These are phyloP conservation scores for Chloebia gouldiae DNA, from an alignment of 2,113 vertebrate species.

Conservation along the genomic window DNA sequence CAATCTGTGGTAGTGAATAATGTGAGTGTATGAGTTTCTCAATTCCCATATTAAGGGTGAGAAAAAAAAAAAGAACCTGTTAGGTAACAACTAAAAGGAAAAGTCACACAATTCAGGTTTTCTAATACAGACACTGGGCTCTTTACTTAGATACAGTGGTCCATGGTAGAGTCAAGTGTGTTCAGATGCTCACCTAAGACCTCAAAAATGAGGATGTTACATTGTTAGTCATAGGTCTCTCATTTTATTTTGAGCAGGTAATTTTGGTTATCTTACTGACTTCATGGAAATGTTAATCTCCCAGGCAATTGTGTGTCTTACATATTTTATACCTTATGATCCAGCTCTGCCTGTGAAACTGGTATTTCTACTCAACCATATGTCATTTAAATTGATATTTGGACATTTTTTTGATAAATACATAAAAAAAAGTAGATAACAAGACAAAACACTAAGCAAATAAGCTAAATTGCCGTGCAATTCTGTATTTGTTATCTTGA, in stretches of 20 bases:
- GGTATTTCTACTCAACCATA: not conserved
- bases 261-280: not conserved
- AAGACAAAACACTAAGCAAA: not conserved
- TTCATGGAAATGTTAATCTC: not conserved
- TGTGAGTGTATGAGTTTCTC: not conserved
- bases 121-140: not conserved
- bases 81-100: not conserved
- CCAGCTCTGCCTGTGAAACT: not conserved
- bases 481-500: not conserved
- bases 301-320: not conserved
- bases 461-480: not conserved
- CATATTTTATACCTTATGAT: not conserved
- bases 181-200: not conserved
- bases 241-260: not conserved
- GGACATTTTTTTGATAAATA: not conserved
- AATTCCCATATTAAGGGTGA: not conserved
- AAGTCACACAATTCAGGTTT: not conserved
- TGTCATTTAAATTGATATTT: not conserved
- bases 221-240: not conserved
- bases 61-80: not conserved
- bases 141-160: not conserved
- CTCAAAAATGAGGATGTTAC: not conserved
- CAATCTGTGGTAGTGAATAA: not conserved
- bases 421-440: not conserved
- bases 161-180: not conserved